phyloP scores from a whole-genome alignment of 92 coral and sea anemone genomes.

The Anthopleura xanthogrammica region DNA sequence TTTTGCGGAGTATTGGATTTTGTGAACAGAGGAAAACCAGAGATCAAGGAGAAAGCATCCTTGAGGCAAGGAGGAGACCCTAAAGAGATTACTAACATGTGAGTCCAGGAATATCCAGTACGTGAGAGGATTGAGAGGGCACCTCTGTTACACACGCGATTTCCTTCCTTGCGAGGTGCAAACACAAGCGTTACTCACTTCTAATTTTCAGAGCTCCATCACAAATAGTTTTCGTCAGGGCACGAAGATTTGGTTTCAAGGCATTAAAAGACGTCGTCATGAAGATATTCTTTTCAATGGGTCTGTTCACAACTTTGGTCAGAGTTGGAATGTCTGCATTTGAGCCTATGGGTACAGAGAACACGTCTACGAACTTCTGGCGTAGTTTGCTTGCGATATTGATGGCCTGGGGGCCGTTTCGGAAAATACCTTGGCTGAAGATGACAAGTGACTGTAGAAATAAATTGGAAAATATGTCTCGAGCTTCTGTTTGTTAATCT shows the following conservation, averaged over 20 bases:
- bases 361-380: constrained; percentile 57
- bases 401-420: constrained; percentile 35
- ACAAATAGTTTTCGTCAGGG: constrained; percentile 66
- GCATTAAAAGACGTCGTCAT: constrained; percentile 77
- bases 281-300: constrained; percentile 81
- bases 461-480: neutral
- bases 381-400: constrained; percentile 45
- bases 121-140: too few relatives aligned
- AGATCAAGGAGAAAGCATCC: too few relatives aligned
- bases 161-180: neutral
- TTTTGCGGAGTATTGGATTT: too few relatives aligned
- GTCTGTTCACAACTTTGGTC: constrained; percentile 61
- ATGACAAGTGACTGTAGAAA: constrained; percentile 67
- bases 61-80: too few relatives aligned
- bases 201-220: constrained; percentile 56
- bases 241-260: constrained; percentile 59
- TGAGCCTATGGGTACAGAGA: constrained; percentile 63
- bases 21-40: too few relatives aligned
- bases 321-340: constrained; percentile 63
- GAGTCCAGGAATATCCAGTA: too few relatives aligned
- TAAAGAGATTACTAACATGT: too few relatives aligned
- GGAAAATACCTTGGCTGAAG: constrained; percentile 62
- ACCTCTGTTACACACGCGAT: neutral
- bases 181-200: constrained; percentile 16
- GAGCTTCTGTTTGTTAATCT: too few relatives aligned